Percentiles rank a stretch among this genome's conserved stretches.
Evolutionary conservation across 1,140 invertebrate species (phyloP).

Genomic region (roundworm (Caenorhabditis elegans)): DNA sequence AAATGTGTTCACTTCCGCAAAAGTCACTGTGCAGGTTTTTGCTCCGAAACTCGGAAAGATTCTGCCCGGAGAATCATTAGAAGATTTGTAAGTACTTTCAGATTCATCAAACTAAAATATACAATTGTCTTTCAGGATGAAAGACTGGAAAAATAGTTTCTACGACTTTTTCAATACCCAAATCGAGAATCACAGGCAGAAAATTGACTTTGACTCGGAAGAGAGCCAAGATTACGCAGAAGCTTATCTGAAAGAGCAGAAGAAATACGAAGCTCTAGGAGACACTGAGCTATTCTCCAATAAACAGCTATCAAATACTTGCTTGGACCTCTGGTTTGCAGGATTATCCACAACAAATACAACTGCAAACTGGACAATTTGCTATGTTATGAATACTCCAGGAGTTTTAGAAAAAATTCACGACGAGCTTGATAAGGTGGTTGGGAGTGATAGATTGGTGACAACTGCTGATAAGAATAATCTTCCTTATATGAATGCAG

Average conservation of each 20-base stretch:
- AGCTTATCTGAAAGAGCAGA: slow-evolving; percentile 47
- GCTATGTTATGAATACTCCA: slow-evolving; percentile 66
- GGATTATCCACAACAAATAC: slow-evolving; percentile 68
- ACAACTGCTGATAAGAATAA: slow-evolving; percentile 56
- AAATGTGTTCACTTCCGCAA: not conserved
- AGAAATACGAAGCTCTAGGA: slow-evolving; percentile 29
- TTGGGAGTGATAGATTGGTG: slow-evolving; percentile 59
- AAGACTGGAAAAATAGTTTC: not conserved
- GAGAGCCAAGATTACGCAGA: slow-evolving; percentile 39
- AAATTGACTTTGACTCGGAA: slow-evolving; percentile 30
- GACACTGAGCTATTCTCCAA: slow-evolving; percentile 25
- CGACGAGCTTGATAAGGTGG: slow-evolving; percentile 61
- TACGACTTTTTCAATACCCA: slow-evolving; percentile 44
- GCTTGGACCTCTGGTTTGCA: slow-evolving; percentile 64
- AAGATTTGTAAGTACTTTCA: too few relatives aligned
- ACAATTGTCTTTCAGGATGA: not conserved
- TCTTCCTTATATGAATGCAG: slow-evolving; percentile 40
- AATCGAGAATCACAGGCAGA: slow-evolving; percentile 35
- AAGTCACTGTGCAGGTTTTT: not conserved
- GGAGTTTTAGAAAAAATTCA: slow-evolving; percentile 65
- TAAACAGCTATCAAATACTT: slow-evolving; percentile 36
- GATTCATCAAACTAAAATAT: not conserved
- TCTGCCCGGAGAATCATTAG: not conserved
- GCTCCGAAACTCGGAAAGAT: not conserved
- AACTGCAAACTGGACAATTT: slow-evolving; percentile 66